These are phyloP conservation scores for Nasua narica DNA, from an alignment of 2,797 vertebrate species.

Conservation along the genomic window DNA sequence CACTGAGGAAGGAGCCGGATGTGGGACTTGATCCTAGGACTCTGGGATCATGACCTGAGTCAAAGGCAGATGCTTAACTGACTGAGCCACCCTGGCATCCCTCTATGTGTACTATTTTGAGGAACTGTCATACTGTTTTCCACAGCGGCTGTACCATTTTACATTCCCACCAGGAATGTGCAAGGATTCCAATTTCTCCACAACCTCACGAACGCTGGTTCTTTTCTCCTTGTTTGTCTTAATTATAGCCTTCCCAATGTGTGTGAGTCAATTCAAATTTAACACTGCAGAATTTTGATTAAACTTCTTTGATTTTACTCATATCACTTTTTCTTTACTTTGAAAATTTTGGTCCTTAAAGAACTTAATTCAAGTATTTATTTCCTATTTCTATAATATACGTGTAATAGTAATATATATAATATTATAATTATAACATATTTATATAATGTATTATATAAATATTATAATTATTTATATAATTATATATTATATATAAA, in stretches of 20 bases:
- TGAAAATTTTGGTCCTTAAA: conserved; percentile 5
- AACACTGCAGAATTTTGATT: background rate
- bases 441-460: no score
- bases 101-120: background rate
- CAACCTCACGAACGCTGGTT: background rate
- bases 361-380: background rate
- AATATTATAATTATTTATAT: no score
- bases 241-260: background rate
- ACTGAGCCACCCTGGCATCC: no score
- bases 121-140: background rate
- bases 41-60: no score
- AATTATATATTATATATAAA: no score
- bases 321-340: background rate
- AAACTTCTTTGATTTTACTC: background rate
- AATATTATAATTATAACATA: no score
- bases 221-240: background rate
- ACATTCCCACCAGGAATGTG: background rate
- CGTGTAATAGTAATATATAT: background rate
- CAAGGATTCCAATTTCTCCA: background rate
- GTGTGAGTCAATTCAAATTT: background rate
- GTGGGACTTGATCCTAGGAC: no score
- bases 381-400: background rate
- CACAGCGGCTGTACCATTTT: background rate
- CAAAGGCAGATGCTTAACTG: no score
- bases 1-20: no score